Evolutionary conservation across 2,888 invertebrate species (phyloP), one percentile per base, ranked within the genome.

Genomic region (Cryptus armator): DNA sequence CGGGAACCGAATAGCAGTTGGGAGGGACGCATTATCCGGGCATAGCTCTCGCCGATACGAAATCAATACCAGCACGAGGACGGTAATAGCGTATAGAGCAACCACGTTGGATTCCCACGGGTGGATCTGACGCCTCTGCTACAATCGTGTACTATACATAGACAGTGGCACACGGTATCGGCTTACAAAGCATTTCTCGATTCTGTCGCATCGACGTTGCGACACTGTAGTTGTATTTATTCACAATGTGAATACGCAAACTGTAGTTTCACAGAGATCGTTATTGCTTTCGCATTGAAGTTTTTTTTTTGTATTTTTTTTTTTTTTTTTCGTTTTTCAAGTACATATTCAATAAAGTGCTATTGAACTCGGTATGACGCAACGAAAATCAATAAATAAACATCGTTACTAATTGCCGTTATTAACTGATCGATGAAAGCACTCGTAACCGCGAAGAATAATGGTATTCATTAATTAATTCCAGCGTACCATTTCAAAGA

Each of bases 31-130:
- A 82, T 86, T 86, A 86, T 85, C 80, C 86, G 86, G 81, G 84
- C 84, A 87, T 84, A 80, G 85, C 82, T 82, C 83, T 77, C 81
- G 77, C 43, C 46, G 46, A 84, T 85, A 82, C 80, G 83, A 85
- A 87, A 87, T 87, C 87, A 87, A 87, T 87, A 87, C 86, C 75
- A 64, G 84, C 75, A 77, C 74, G 62, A 62, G 56, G 10, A 24
- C 77, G 66, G 83, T 77, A 83, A 83, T 83, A 81, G 77, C 75
- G 72, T 77, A 76, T 78, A 70, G 66, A 76, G 37, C 51, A 53
- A 64, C 44, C 70, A 70, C 75, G 70, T 81, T 67, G 74, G 46
- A 82, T 81, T 70, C 64, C 56, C 51, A 43, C 56, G 66, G 76
- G 67, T 46, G 32, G 64, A 70, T 68, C 64, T 19, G 48, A 64